Evolutionary conservation across 2,113 vertebrate genomes (phyloP).

Genomic region (Perca flavescens): DNA sequence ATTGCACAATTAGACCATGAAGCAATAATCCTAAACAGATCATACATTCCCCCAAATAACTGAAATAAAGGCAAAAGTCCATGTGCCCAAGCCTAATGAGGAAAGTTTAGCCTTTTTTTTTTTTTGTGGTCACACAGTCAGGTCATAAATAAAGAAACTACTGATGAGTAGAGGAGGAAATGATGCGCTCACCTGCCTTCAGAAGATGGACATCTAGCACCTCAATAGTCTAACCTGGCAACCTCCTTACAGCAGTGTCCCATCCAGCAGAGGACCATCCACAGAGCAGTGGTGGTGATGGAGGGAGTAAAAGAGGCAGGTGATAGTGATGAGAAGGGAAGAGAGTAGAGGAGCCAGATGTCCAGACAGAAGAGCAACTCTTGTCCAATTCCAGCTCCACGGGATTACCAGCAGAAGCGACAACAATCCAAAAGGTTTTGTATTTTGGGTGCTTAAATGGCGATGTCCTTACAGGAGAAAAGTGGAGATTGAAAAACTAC

Average conservation of each 20-base stretch:
- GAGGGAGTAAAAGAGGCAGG: slow-evolving; percentile 23
- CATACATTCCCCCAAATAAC: background rate
- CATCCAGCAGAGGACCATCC: slow-evolving; percentile 81
- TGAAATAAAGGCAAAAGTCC: background rate
- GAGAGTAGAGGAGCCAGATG: slow-evolving; percentile 23
- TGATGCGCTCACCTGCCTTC: slow-evolving; percentile 81
- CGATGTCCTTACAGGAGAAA: slow-evolving; percentile 5
- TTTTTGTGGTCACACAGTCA: background rate
- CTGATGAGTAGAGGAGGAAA: background rate
- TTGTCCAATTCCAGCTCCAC: slow-evolving; percentile 50
- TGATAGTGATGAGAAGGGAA: slow-evolving; percentile 6
- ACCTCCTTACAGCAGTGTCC: slow-evolving; percentile 68
- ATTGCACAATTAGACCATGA: background rate
- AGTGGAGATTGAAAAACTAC: slow-evolving; percentile 39
- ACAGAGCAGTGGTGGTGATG: slow-evolving; percentile 51
- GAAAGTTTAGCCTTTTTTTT: background rate
- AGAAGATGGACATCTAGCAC: slow-evolving; percentile 80
- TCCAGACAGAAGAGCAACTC: slow-evolving; percentile 35
- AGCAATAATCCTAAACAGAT: background rate
- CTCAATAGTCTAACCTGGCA: slow-evolving; percentile 78
- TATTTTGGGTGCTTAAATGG: slow-evolving; percentile 6
- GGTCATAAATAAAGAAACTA: background rate
- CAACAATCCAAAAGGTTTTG: slow-evolving; percentile 47
- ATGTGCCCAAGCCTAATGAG: background rate
- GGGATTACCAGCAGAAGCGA: slow-evolving; percentile 47